phyloP scores from a whole-genome alignment of 2,797 vertebrate genomes.

The Gallinago nigripennis region DNA sequence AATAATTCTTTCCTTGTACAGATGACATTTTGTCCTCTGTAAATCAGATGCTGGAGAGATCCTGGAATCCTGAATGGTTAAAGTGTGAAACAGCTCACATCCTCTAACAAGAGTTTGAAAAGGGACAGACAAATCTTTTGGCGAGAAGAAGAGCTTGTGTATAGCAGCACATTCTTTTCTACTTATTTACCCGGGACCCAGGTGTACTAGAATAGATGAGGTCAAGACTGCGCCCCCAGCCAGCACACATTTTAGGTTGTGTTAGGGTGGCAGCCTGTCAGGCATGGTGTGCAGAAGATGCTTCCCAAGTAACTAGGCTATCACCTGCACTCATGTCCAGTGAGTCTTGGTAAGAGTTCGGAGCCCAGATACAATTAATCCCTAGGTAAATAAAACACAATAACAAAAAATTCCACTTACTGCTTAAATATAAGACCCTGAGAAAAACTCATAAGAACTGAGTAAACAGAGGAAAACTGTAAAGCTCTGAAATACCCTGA shows the following conservation, averaged over 20 bases:
- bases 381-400: not conserved
- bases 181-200: not conserved
- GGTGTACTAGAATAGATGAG: not conserved
- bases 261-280: not conserved
- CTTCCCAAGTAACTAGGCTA: not conserved
- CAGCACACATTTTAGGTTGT: not conserved
- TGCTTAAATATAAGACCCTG: not conserved
- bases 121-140: not conserved
- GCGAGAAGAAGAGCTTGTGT: not conserved
- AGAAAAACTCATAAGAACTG: not conserved
- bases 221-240: not conserved
- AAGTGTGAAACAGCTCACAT: not conserved
- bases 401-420: not conserved
- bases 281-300: not conserved
- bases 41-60: not conserved
- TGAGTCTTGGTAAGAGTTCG: not conserved
- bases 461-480: slow-evolving; percentile 12
- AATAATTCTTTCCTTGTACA: not conserved
- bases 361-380: not conserved
- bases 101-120: not conserved
- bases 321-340: not conserved
- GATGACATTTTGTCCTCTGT: not conserved
- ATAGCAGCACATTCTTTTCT: not conserved
- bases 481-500: slow-evolving; percentile 37
- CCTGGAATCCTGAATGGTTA: not conserved